Evolutionary conservation across 2,888 invertebrate genomes (phyloP), one percentile per base, ranked within the genome.

Genomic region (Neoaliturus tenellus): DNA sequence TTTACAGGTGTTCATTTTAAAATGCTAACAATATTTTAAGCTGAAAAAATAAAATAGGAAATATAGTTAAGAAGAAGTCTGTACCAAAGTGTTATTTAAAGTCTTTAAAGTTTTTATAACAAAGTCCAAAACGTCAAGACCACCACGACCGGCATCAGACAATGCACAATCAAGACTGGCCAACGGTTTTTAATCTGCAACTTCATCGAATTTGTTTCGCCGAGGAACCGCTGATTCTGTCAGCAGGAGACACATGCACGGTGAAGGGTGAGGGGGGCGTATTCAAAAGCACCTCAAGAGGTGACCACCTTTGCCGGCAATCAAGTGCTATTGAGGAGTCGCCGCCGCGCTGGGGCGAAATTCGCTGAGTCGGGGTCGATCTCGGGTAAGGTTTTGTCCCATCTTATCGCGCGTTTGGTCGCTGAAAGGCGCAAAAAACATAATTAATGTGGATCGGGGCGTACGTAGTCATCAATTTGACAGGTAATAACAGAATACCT

Each of bases 401-500:
- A 44, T 75, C 78, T 55, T 51, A 55, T 78, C 78, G 31, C 33
- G 55, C 55, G 23, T 78, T 78, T 33, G 78, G 48, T 39, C 33
- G 82, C 28, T 31, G 71, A 71, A 55, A 73, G 73, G 25, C 55
- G 73, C 51, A 33, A 82, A 82, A 82, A 82, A 82, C 31, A 82
- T 82, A 82, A 82, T 82, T 82, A 82, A 82, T 82, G 35, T 71
- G 69, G 31, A 71, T 25, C 51, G 80, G 69, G 67, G 39, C 17
- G 69, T 51, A 71, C 71, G 35, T 35, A 82, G 82, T 82, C 82
- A 73, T 82, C 82, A 73, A 73, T 82, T 73, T 44, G 73, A 33
- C 81, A 82, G 82, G 82, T 82, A 82, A 82, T 82, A 82, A 73
- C 82, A 3, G 82, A 55, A 73, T 82, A 82, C 82, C 82, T 82